These are phyloP conservation scores for Chloropsis cyanopogon DNA, from an alignment of 2,113 vertebrate species.

Conservation along the genomic window DNA sequence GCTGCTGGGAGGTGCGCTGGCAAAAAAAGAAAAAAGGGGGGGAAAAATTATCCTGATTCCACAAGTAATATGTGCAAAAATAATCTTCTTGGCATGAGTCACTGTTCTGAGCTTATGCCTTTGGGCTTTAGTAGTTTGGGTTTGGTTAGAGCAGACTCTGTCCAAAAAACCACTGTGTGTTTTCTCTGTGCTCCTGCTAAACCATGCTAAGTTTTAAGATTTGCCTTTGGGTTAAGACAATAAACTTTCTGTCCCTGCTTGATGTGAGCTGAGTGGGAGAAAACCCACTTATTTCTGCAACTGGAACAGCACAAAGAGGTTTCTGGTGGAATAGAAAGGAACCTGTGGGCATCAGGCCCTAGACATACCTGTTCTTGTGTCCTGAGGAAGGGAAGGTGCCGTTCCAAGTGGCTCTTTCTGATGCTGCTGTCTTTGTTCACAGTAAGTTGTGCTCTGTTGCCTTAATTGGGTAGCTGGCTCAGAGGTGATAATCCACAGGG, in stretches of 20 bases:
- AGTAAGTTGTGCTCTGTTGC: background rate
- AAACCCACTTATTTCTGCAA: background rate
- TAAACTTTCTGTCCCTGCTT: background rate
- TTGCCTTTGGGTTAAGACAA: background rate
- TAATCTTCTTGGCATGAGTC: background rate
- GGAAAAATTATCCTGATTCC: background rate
- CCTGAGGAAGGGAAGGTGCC: background rate
- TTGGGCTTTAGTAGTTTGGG: background rate
- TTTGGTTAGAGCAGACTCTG: background rate
- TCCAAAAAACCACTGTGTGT: background rate
- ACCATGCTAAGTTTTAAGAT: background rate
- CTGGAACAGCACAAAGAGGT: background rate
- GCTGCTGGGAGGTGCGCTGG: background rate
- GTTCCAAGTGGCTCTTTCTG: rapidly evolving
- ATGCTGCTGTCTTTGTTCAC: background rate
- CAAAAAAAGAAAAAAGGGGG: rapidly evolving
- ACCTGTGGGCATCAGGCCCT: background rate
- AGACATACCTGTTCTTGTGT: background rate
- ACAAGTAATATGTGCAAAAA: background rate
- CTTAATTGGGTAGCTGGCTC: background rate
- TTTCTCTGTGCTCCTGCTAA: background rate
- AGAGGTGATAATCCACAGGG: background rate
- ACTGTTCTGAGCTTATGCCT: background rate
- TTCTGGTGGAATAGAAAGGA: background rate
- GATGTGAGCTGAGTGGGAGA: background rate